Conservation (phyloP, 2,888 invertebrate species). For the Xestia rhomboidea region DNA sequence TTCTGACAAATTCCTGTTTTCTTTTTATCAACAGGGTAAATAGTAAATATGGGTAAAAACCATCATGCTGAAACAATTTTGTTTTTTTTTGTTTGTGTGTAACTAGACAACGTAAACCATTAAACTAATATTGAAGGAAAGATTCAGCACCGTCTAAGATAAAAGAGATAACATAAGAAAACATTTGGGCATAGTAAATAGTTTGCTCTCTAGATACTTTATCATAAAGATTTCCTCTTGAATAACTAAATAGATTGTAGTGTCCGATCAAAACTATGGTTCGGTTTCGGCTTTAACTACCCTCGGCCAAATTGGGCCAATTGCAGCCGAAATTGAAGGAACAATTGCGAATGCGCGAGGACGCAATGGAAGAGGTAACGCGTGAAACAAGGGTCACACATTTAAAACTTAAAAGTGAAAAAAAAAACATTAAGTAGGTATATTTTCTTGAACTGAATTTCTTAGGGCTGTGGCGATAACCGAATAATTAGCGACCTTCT, state of each 20-base stretch:
- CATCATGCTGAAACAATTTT: background rate
- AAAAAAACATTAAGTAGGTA: too few species aligned
- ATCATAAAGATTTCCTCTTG: background rate
- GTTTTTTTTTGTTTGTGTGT: too few species aligned
- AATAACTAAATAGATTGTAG: background rate
- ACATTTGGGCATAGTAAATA: constrained; percentile 50
- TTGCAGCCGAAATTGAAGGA: background rate
- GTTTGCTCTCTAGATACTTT: constrained; percentile 31
- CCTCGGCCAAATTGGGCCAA: background rate
- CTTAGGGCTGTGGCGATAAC: background rate
- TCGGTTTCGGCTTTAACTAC: background rate
- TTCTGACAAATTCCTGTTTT: background rate
- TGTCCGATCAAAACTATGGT: background rate
- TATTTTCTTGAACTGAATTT: background rate
- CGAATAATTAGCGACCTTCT: background rate
- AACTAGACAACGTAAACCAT: background rate
- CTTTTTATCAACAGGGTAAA: background rate
- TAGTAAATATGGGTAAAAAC: background rate
- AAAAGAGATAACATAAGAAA: constrained; percentile 47
- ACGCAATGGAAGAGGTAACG: background rate
- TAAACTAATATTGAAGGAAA: constrained; percentile 14
- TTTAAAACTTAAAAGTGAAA: background rate
- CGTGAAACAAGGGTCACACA: background rate
- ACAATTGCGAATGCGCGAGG: background rate
- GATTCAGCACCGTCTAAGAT: constrained; percentile 38